Evolutionary conservation across 2,113 vertebrate species (phyloP), one percentile per base, ranked within the genome.

Genomic region (Furnarius figulus): DNA sequence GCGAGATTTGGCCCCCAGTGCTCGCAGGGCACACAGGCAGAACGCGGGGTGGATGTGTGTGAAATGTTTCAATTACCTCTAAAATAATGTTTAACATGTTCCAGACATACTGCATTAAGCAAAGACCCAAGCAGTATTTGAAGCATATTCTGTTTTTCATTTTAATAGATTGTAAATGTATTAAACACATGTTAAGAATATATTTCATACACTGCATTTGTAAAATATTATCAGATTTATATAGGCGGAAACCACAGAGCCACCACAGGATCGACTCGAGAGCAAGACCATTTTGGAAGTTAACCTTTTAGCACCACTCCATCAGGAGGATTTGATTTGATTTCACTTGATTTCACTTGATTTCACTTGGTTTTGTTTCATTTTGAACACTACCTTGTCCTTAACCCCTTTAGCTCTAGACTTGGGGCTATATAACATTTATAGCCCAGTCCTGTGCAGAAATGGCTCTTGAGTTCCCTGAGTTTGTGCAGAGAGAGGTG

Each of bases 21-120:
- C 84, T 74, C 0, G 84, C 85, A 27, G 87, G 30, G 85, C 95
- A 82, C 94, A 89, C 81, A n/a, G 50, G 79, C 84, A 90, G 96
- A 80, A 79, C 72, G 21, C 82, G 2, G 89, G 94, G 86, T 72
- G 90, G 93, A 97, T 89, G 97, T 98, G 97, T 98, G 98, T 97
- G 97, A 98, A 98, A 98, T 98, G 98, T 98, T 98, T 98, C 98
- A 98, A 98, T 98, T 98, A 98, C 97, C 95, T 98, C 97, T 97
- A 95, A 97, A 98, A 98, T 98, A 98, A 97, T 96, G 97, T 97
- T 98, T 98, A 98, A 98, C 97, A 50, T 97, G 93, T 98, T 98
- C 98, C 98, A 98, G 98, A 98, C 95, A 93, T 22, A 77, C 23
- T 66, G 94, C 97, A 95, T 97, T 97, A 98, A 97, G 96, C 89